Conservation (phyloP, 2,797 vertebrate species). For the Ctenosaura bakeri region DNA sequence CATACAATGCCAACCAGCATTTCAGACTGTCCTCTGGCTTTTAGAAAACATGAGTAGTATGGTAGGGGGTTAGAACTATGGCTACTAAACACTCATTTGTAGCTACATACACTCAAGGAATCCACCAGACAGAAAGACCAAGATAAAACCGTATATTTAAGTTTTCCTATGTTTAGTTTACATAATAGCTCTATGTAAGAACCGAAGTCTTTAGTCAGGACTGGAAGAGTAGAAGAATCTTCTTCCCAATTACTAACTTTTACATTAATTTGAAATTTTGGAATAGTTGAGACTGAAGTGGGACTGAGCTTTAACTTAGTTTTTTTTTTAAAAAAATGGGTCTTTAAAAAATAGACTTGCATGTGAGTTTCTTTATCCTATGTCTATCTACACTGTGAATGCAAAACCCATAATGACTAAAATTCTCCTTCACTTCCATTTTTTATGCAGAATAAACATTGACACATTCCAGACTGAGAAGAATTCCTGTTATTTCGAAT, state of each 20-base stretch:
- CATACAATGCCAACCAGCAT: background rate
- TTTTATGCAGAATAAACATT: background rate
- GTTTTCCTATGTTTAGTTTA: background rate
- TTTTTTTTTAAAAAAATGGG: background rate
- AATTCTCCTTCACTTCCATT: background rate
- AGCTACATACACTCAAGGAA: background rate
- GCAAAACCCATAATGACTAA: background rate
- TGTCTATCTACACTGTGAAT: background rate
- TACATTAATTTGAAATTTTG: background rate
- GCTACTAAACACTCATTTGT: background rate
- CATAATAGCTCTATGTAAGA: background rate
- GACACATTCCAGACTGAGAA: background rate
- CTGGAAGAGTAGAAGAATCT: too few species aligned
- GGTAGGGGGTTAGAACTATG: background rate
- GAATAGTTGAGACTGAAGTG: background rate
- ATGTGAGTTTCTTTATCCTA: background rate
- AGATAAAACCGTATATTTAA: background rate
- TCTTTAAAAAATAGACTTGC: background rate
- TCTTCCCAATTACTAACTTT: background rate
- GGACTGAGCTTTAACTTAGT: background rate
- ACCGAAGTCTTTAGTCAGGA: background rate
- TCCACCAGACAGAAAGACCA: background rate
- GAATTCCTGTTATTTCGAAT: background rate
- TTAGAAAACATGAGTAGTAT: background rate
- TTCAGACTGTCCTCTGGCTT: background rate